phyloP scores from a whole-genome alignment of 2,113 vertebrate genomes.

The Myotis brandtii region DNA sequence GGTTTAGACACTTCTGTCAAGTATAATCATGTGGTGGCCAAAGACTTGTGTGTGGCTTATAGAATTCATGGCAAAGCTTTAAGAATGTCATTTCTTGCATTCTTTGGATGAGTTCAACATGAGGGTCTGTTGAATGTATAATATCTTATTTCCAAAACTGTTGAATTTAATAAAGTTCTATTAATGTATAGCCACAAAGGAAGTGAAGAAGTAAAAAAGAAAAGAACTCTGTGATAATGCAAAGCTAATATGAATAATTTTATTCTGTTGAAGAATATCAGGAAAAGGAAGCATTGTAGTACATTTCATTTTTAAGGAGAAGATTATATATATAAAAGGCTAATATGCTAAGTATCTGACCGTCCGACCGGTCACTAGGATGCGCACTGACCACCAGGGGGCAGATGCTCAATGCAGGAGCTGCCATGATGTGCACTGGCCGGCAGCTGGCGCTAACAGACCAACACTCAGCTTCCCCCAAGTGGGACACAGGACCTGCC shows the following conservation, averaged over 20 bases:
- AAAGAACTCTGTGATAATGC: constrained; percentile 39
- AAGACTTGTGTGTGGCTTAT: constrained; percentile 3
- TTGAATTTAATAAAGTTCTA: constrained; percentile 57
- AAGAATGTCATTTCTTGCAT: constrained; percentile 16
- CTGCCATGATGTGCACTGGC: no score
- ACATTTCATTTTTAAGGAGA: not conserved
- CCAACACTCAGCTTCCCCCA: no score
- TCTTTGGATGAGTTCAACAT: constrained; percentile 35
- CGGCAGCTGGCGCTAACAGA: no score
- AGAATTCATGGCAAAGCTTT: not conserved
- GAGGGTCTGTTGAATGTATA: not conserved
- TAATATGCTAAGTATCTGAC: no score
- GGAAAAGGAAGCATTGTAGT: not conserved
- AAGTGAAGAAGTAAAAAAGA: constrained; percentile 19
- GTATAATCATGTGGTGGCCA: not conserved
- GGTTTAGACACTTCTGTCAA: not conserved
- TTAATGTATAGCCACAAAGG: not conserved
- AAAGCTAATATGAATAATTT: constrained; percentile 33
- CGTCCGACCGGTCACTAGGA: no score
- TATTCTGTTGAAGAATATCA: not conserved
- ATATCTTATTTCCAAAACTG: constrained; percentile 33
- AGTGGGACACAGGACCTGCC: no score
- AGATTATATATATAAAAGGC: not conserved
- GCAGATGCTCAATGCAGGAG: no score
- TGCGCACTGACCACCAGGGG: no score